These are phyloP conservation scores for Scytalopus superciliaris DNA, from an alignment of 2,113 vertebrate species.

Conservation along the genomic window DNA sequence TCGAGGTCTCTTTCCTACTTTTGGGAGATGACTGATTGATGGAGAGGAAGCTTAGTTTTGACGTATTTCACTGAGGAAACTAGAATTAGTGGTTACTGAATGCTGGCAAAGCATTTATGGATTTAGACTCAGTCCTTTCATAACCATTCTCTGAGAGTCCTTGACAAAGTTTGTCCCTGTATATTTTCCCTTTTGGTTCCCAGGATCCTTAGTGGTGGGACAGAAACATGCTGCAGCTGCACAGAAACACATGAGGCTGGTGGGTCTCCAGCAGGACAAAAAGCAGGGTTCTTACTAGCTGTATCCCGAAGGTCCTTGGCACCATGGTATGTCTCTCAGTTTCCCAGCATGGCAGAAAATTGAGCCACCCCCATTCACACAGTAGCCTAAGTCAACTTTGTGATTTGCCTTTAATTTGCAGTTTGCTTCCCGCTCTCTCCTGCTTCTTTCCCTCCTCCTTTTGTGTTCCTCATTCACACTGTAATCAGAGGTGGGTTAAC, in stretches of 20 bases:
- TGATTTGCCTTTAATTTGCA: conserved; percentile 53
- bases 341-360: not conserved
- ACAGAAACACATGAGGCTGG: not conserved
- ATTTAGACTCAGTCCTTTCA: conserved; percentile 2
- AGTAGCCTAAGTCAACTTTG: not conserved
- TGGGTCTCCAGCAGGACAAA: not conserved
- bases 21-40: not conserved
- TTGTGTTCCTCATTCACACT: not conserved
- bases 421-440: not conserved
- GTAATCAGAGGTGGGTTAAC: conserved; percentile 42
- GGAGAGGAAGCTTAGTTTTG: not conserved
- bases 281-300: not conserved
- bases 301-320: not conserved
- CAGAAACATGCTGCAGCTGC: not conserved
- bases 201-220: not conserved
- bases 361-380: not conserved
- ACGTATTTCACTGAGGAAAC: not conserved
- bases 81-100: conserved; percentile 23
- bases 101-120: conserved; percentile 11
- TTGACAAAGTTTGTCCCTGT: not conserved
- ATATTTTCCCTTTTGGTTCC: not conserved
- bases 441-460: conserved; percentile 18
- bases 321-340: not conserved
- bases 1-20: not conserved
- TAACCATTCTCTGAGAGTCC: not conserved